Conservation (phyloP, 1,140 invertebrate genomes). For the Psilanteris sp. region DNA sequence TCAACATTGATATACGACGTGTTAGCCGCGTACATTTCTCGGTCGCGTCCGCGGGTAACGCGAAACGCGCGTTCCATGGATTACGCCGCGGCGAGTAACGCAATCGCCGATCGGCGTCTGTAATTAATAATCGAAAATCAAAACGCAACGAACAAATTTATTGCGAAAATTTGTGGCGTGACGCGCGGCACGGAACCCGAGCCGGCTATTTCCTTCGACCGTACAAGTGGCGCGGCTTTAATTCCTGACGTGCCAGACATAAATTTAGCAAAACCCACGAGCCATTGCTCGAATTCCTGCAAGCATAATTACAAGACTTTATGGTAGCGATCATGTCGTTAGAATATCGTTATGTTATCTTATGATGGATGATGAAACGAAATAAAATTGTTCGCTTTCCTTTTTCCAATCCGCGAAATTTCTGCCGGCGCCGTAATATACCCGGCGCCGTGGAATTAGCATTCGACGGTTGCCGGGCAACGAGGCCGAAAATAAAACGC, state of each 20-base stretch:
- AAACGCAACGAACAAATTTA: constrained; percentile 15
- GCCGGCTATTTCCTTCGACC: constrained; percentile 48
- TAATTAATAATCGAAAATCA: constrained; percentile 40
- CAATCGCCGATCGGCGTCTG: constrained; percentile 13
- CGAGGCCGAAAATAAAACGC: too few relatives aligned
- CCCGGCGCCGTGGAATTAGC: too few relatives aligned
- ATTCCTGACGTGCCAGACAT: constrained; percentile 56
- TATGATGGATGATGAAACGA: constrained; percentile 26
- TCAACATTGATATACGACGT: constrained; percentile 11
- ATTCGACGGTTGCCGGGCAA: too few relatives aligned
- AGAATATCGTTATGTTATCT: constrained; percentile 40
- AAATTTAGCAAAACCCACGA: constrained; percentile 56
- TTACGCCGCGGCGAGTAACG: constrained; percentile 7
- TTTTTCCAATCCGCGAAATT: background rate
- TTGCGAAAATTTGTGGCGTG: constrained; percentile 38
- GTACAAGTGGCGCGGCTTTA: constrained; percentile 55
- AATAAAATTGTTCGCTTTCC: constrained; percentile 2
- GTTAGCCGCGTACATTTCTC: background rate
- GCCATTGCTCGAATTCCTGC: constrained; percentile 46
- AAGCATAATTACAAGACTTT: constrained; percentile 56
- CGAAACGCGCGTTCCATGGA: constrained; percentile 5
- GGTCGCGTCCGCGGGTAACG: constrained; percentile 2
- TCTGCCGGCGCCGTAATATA: too few relatives aligned
- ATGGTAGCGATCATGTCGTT: constrained; percentile 37
- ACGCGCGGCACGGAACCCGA: constrained; percentile 28